phyloP scores from a whole-genome alignment of 2,888 invertebrate species.

The Eutolmus rufibarbis region DNA sequence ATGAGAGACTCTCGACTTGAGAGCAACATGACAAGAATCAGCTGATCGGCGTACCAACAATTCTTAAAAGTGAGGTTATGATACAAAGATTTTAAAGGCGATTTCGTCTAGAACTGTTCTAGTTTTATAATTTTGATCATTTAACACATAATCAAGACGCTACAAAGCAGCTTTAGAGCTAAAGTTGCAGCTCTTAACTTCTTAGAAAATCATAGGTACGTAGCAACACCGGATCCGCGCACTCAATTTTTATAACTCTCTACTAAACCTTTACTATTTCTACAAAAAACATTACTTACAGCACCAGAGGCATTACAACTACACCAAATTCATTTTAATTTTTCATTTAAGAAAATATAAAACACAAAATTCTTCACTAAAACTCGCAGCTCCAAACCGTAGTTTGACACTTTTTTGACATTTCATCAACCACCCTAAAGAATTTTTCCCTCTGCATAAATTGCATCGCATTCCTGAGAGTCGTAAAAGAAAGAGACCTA shows the following conservation, averaged over 20 bases:
- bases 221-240: neutral
- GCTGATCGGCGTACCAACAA: neutral
- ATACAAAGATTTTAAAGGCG: neutral
- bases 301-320: neutral
- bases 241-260: neutral
- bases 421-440: neutral
- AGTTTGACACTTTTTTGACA: constrained; percentile 15
- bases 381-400: neutral
- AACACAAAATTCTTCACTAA: neutral
- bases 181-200: neutral
- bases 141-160: neutral
- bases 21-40: neutral
- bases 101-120: neutral
- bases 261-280: neutral
- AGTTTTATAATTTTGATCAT: neutral
- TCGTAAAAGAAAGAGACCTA: neutral
- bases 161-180: neutral
- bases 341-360: neutral
- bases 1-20: neutral
- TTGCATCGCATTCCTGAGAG: neutral
- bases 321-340: neutral
- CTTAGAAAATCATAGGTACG: neutral
- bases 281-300: neutral
- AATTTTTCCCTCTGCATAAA: neutral
- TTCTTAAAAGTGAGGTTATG: neutral